Evolutionary conservation across 1,140 invertebrate species (phyloP), one percentile per base, ranked within the genome.

Genomic region (Chironomus tepperi): DNA sequence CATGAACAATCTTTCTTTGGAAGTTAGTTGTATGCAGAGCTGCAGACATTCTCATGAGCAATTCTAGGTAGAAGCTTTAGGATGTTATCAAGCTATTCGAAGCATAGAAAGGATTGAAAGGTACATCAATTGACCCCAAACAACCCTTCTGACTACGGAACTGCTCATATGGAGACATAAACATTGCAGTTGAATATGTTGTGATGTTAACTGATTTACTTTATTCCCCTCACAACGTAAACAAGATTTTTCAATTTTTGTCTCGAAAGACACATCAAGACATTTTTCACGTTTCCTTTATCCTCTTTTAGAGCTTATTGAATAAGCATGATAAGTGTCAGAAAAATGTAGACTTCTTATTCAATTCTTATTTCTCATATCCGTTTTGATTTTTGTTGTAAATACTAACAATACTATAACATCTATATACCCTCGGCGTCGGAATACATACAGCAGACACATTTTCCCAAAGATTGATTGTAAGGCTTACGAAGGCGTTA

Each of bases 261-360:
- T 57, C 47, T 57, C 47, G 5, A 15, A 57, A 57, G 47, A 15
- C 47, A 57, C 47, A 57, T 57, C 47, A 57, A 57, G 47, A 57
- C 47, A n/a, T 34, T 34, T 34, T 34, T 34, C 24, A 34, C 24
- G 24, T 34, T 34, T 34, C 24, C 24, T 34, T 34, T 5, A 34
- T 34, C 24, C 24, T 2, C n/a, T n/a, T 15, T 5, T 57, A n/a
- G 47, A n/a, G 47, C 47, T 57, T 57, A 57, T 57, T 57, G 47
- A 57, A 57, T 57, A 57, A 57, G 47, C 47, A 57, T 57, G 47
- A 57, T 57, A 57, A 57, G 47, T 57, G 47, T 57, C 47, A 57
- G 1, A n/a, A 57, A 57, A 15, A 57, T n/a, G n/a, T n/a, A n/a
- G n/a, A 15, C n/a, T 57, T 57, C 10, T 12, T 57, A 5, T 57